Evolutionary conservation across 2,888 invertebrate species (phyloP).

Genomic region (Polietes domitor): DNA sequence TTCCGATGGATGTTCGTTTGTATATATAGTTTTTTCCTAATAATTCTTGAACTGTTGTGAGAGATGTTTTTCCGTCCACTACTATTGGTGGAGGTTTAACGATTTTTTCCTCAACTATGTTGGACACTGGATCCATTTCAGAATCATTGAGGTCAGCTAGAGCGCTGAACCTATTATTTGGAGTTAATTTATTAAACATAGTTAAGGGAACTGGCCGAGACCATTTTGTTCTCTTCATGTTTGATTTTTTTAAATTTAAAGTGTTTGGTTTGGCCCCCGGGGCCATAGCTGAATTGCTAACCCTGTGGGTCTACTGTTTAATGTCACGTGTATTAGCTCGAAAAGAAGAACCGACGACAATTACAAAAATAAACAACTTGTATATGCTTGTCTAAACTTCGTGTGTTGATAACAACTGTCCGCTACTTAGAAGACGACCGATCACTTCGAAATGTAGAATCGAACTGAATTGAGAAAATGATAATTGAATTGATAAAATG

Average conservation of each 20-base stretch:
- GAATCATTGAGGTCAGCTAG: constrained; percentile 33
- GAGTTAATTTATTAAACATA: constrained; percentile 21
- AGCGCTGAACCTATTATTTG: constrained; percentile 38
- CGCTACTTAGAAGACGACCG: no score
- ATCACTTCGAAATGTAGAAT: no score
- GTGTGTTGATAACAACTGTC: no score
- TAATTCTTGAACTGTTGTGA: not conserved
- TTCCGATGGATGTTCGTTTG: constrained; percentile 41
- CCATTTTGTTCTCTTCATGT: constrained; percentile 39
- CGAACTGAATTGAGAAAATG: no score
- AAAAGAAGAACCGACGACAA: constrained; percentile 1
- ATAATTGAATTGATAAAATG: no score
- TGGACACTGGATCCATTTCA: constrained; percentile 7
- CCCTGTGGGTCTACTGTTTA: not conserved
- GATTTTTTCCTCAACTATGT: constrained; percentile 4
- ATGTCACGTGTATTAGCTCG: constrained; percentile 25
- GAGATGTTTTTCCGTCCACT: not conserved
- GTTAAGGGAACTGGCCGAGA: constrained; percentile 11
- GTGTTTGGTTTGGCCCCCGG: constrained; percentile 21
- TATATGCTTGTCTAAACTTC: no score
- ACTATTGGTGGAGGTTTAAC: constrained; percentile 34
- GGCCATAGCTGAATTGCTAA: constrained; percentile 18
- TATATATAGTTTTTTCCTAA: constrained; percentile 39
- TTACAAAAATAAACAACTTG: no score
- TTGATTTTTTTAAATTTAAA: constrained; percentile 22